phyloP scores from a whole-genome alignment of 2,797 vertebrate genomes.

The Manis pentadactyla region DNA sequence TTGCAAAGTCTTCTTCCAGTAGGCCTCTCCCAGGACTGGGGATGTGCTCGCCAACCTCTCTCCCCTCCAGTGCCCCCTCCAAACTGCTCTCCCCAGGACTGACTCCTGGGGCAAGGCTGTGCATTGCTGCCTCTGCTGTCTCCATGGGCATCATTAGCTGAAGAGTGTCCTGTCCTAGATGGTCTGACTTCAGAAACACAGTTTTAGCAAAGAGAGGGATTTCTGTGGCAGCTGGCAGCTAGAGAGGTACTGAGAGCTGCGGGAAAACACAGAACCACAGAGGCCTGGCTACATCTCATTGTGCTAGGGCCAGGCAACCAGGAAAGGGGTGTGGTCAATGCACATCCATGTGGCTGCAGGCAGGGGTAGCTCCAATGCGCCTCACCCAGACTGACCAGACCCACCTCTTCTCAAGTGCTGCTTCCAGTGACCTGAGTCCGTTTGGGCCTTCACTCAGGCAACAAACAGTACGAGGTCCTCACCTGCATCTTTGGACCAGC shows the following conservation, averaged over 20 bases:
- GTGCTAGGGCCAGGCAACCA: neutral
- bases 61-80: neutral
- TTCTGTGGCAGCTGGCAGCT: neutral
- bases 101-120: neutral
- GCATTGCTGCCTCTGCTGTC: neutral
- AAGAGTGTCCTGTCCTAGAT: neutral
- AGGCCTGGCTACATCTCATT: neutral
- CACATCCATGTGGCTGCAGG: neutral
- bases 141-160: slow-evolving; percentile 69
- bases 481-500: neutral
- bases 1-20: neutral
- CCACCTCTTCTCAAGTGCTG: neutral
- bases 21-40: neutral
- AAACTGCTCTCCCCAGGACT: neutral
- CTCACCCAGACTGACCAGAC: neutral
- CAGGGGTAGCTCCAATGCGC: neutral
- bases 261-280: neutral
- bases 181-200: slow-evolving; percentile 25
- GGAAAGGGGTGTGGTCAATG: neutral
- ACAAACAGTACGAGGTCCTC: neutral
- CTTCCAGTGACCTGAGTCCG: neutral
- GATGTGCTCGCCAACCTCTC: neutral
- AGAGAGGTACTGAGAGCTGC: neutral
- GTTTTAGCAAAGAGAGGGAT: neutral
- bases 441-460: neutral